Percentiles rank a stretch among this genome's conserved stretches.
These are phyloP conservation scores for Anolis carolinensis DNA, from an alignment of 2,113 vertebrate genomes.

Conservation along the genomic window DNA sequence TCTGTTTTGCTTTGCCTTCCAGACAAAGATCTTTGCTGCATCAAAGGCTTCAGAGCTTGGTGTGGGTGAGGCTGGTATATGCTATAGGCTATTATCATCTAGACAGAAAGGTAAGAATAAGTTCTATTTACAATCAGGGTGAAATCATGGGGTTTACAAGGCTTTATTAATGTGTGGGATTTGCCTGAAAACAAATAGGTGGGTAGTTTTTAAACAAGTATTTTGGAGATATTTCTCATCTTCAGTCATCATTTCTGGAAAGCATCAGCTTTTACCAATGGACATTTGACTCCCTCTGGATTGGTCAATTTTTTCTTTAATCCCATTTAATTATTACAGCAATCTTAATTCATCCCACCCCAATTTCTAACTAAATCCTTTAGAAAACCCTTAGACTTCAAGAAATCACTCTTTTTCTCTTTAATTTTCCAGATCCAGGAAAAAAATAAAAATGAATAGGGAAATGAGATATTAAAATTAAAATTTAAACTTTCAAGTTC, in stretches of 20 bases:
- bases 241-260: not conserved
- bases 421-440: not conserved
- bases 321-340: not conserved
- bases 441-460: not conserved
- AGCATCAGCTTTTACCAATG: not conserved
- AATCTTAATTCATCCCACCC: not conserved
- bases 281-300: conserved; percentile 3
- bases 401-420: not conserved
- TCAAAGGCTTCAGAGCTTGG: conserved; percentile 26
- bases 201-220: not conserved
- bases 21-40: conserved; percentile 47
- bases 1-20: conserved; percentile 58
- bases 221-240: not conserved
- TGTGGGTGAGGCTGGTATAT: not conserved
- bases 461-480: not conserved
- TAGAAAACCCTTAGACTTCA: not conserved
- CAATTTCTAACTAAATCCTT: not conserved
- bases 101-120: not conserved
- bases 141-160: not conserved
- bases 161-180: not conserved
- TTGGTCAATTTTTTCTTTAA: not conserved
- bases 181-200: not conserved
- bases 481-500: not conserved
- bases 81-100: not conserved
- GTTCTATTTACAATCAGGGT: not conserved